Base-by-base conservation (phyloP, 2,888 invertebrate species). In the Rosalia funebris region DNA sequence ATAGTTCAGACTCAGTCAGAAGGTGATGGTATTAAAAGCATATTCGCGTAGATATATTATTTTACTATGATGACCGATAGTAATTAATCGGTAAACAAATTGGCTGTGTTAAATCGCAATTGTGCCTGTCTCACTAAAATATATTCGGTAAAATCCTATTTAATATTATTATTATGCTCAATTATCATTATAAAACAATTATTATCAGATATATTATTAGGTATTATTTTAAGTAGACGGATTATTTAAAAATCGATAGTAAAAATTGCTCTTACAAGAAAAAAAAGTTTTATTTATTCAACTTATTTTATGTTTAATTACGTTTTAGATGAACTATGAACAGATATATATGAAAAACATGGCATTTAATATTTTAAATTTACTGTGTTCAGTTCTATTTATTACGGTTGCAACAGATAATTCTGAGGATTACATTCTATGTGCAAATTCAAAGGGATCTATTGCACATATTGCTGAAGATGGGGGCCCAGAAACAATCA, bases 381-480 rank as follows among this genome's bases (percentile, higher is more conserved):
- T 53, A n/a, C 10, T 50, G 17, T 53, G 41, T 42, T 41, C 42
- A 16, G 25, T 53, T 31, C 16, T 53, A 32, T 32, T 53, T 19
- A 11, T 41, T 20, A 57, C 54, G 2, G 62, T 42, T 46, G 34
- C 46, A 1, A 46, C 57, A 39, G 57, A 61, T 16, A 47, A 57
- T n/a, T 19, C 58, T 11, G 71, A 72, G 36, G 68, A 69, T 34
- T 65, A 60, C 25, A 73, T 77, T 41, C 52, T 73, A n/a, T 79
- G 79, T 67, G 77, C 77, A 7, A 72, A 71, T 61, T 63, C 67
- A 12, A 57, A 68, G 16, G 77, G 77, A 12, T 68, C 68, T 12
- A 73, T 77, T 19, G 71, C 75, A 31, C 76, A 74, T 48, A 69
- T 76, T 39, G 66, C 61, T 19, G 78, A 79, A 57, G 76, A 78